phyloP scores from a whole-genome alignment of 2,113 vertebrate genomes.

The Thalassoma bifasciatum region DNA sequence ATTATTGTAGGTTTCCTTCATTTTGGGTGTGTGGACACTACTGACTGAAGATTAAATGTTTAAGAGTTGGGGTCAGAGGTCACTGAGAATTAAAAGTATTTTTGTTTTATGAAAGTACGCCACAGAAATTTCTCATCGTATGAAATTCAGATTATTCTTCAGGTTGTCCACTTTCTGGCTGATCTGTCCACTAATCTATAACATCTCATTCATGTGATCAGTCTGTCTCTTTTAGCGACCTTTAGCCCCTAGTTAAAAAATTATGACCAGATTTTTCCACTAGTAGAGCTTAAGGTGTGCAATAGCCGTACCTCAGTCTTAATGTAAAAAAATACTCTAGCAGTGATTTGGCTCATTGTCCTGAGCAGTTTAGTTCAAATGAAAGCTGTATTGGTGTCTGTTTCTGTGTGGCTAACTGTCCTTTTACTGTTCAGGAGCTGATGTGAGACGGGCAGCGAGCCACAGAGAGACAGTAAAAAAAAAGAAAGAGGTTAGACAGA shows the following conservation, averaged over 20 bases:
- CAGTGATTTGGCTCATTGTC: neutral
- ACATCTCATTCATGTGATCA: neutral
- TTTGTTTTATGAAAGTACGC: too few relatives aligned
- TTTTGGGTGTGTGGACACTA: too few relatives aligned
- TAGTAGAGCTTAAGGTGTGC: neutral
- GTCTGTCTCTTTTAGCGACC: neutral
- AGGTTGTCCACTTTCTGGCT: neutral
- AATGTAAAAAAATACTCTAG: neutral
- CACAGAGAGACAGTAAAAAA: slow-evolving; percentile 19
- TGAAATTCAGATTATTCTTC: neutral
- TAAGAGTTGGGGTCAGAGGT: neutral
- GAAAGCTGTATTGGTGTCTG: neutral
- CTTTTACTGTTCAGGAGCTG: slow-evolving; percentile 35
- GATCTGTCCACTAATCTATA: too few relatives aligned
- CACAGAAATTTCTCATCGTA: neutral
- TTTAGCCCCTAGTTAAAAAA: neutral
- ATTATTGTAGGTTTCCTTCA: too few relatives aligned
- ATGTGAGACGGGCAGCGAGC: slow-evolving; percentile 30
- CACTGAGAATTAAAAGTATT: too few relatives aligned
- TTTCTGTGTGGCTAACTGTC: slow-evolving; percentile 14
- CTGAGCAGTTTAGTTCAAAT: neutral
- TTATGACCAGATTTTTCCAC: too few relatives aligned
- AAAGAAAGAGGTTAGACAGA: neutral
- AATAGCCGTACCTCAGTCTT: neutral
- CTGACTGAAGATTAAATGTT: too few relatives aligned